Conservation (phyloP, 2,888 invertebrate species). For the Bedellia somnulentella region DNA sequence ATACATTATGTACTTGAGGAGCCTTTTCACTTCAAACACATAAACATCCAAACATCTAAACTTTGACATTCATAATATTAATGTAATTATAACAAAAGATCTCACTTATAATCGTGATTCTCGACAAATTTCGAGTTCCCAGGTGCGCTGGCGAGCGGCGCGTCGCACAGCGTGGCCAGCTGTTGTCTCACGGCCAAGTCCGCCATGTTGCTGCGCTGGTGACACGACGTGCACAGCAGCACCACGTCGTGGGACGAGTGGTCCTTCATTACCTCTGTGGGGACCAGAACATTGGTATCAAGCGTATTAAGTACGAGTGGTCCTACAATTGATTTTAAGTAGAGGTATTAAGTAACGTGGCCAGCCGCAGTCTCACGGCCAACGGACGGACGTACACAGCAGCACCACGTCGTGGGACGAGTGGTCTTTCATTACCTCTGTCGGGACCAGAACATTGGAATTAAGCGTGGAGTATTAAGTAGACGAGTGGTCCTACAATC, state of each 20-base stretch:
- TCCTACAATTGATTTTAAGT: background rate
- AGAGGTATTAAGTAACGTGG: too few relatives aligned
- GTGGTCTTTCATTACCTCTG: conserved; percentile 76
- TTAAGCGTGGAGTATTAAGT: too few relatives aligned
- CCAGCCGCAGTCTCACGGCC: too few relatives aligned
- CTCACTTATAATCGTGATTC: conserved; percentile 28
- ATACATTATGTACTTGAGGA: too few relatives aligned
- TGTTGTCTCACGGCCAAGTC: conserved; percentile 63
- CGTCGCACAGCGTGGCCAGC: conserved; percentile 63
- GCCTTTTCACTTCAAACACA: too few relatives aligned
- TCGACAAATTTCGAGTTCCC: conserved; percentile 22
- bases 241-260: conserved; percentile 82
- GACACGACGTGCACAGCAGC: conserved; percentile 71
- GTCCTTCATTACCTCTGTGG: conserved; percentile 72
- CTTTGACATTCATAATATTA: too few relatives aligned
- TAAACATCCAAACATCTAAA: too few relatives aligned
- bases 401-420: conserved; percentile 79
- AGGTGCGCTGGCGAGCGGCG: conserved; percentile 55
- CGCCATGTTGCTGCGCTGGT: conserved; percentile 67
- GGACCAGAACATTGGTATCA: conserved; percentile 13
- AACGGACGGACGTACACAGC: too few relatives aligned
- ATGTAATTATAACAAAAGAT: too few relatives aligned
- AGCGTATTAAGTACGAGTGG: background rate
- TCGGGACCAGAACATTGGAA: too few relatives aligned
- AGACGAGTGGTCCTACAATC: too few relatives aligned